These are phyloP conservation scores for Ophion costatus DNA, from an alignment of 2,888 invertebrate species.

Conservation along the genomic window DNA sequence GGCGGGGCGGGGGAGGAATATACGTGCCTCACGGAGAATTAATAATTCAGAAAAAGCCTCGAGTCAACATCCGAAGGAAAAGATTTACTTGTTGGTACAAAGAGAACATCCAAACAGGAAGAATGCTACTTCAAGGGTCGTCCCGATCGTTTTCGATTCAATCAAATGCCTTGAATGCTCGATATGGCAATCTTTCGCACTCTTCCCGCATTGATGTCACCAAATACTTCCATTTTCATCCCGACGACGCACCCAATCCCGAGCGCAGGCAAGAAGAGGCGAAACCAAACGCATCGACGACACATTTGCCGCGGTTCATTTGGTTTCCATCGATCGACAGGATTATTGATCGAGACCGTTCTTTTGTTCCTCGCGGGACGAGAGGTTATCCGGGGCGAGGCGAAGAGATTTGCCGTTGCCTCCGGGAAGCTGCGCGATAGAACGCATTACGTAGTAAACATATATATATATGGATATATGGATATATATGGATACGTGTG, in stretches of 20 bases:
- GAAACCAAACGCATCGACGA: too few species aligned
- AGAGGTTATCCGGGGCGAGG: slow-evolving; percentile 38
- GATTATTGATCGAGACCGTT: slow-evolving; percentile 1
- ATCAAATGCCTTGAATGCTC: too few species aligned
- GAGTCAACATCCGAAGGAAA: slow-evolving; percentile 11
- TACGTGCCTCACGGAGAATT: not conserved
- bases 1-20: not conserved
- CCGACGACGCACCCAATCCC: not conserved
- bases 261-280: too few species aligned
- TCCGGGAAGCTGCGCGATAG: slow-evolving; percentile 31
- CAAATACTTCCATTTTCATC: not conserved
- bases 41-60: slow-evolving; percentile 14
- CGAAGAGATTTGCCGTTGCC: slow-evolving; percentile 51
- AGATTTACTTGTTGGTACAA: not conserved
- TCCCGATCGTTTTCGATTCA: too few species aligned
- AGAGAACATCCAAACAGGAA: not conserved
- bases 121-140: not conserved
- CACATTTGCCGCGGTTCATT: not conserved
- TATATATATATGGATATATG: slow-evolving; percentile 11
- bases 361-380: slow-evolving; percentile 1
- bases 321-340: slow-evolving; percentile 1
- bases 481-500: not conserved
- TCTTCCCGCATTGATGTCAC: slow-evolving; percentile 32
- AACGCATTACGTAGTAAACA: slow-evolving; percentile 20
- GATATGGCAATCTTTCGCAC: not conserved